These are phyloP conservation scores for Lepeophtheirus nordmannii DNA, from an alignment of 2,888 invertebrate genomes.

Conservation along the genomic window DNA sequence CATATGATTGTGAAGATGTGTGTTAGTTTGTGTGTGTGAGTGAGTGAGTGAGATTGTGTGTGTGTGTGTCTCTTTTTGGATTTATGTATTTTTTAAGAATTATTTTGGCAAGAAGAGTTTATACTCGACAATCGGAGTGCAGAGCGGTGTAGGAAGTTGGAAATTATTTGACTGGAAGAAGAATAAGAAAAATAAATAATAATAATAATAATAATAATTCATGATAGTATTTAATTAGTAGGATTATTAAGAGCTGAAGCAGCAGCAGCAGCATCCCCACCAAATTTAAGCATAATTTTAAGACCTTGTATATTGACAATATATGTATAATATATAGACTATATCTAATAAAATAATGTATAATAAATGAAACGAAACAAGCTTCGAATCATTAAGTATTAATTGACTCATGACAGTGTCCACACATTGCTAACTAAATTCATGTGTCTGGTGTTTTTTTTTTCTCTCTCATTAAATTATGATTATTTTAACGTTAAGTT, in stretches of 20 bases:
- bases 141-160: slow-evolving; percentile 24
- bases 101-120: slow-evolving; percentile 24
- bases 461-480: neutral
- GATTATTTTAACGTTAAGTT: too few relatives aligned
- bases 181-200: too few relatives aligned
- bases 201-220: slow-evolving; percentile 5
- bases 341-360: too few relatives aligned
- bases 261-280: neutral
- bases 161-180: slow-evolving; percentile 23
- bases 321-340: too few relatives aligned
- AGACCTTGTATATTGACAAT: too few relatives aligned
- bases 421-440: neutral
- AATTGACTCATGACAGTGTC: neutral
- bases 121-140: slow-evolving; percentile 25
- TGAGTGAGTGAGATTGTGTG: neutral
- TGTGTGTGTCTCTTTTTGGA: neutral
- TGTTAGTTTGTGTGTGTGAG: neutral
- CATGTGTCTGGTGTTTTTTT: neutral
- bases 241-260: neutral
- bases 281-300: too few relatives aligned
- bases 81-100: neutral
- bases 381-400: neutral
- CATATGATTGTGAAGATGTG: neutral
- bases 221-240: neutral
- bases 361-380: neutral